phyloP scores from a whole-genome alignment of 1,140 invertebrate genomes.

The Dicyema japonicum region DNA sequence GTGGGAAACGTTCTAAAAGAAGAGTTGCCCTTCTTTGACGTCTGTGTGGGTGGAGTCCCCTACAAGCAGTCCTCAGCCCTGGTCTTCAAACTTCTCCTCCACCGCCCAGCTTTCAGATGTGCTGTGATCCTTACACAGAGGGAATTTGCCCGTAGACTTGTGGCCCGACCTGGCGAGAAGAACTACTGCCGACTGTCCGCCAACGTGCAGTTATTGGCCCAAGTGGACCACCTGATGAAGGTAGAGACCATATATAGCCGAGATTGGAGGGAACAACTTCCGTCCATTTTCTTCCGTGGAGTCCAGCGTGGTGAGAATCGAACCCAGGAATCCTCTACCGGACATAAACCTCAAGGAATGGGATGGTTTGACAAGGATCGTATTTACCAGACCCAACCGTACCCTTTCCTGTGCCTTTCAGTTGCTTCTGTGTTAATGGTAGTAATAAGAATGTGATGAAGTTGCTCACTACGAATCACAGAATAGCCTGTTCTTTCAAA shows the following conservation, averaged over 20 bases:
- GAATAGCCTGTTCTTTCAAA: constrained; percentile 1
- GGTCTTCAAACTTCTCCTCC: constrained; percentile 75
- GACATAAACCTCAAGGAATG: constrained; percentile 80
- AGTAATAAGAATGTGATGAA: constrained; percentile 3
- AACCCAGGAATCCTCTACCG: constrained; percentile 74
- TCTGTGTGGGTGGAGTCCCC: constrained; percentile 96
- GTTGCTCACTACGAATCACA: neutral
- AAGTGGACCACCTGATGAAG: constrained; percentile 86
- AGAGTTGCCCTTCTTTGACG: constrained; percentile 76
- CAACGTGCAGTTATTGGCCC: constrained; percentile 68
- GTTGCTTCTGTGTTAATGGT: constrained; percentile 5
- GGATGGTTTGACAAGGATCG: constrained; percentile 75
- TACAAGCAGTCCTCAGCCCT: constrained; percentile 90
- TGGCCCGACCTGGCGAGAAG: constrained; percentile 84
- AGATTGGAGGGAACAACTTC: constrained; percentile 90
- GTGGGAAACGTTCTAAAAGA: constrained; percentile 66
- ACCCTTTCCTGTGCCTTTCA: constrained; percentile 49
- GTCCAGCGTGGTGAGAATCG: constrained; percentile 80
- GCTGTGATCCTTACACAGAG: constrained; percentile 92
- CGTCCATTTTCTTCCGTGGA: constrained; percentile 61
- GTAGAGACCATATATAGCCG: constrained; percentile 20
- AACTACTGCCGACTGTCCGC: constrained; percentile 74
- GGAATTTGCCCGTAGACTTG: constrained; percentile 80
- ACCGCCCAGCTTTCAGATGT: constrained; percentile 46
- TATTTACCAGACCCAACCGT: constrained; percentile 76